Base-by-base conservation (phyloP, 2,888 invertebrate species). In the Kryphioiulus occultus region DNA sequence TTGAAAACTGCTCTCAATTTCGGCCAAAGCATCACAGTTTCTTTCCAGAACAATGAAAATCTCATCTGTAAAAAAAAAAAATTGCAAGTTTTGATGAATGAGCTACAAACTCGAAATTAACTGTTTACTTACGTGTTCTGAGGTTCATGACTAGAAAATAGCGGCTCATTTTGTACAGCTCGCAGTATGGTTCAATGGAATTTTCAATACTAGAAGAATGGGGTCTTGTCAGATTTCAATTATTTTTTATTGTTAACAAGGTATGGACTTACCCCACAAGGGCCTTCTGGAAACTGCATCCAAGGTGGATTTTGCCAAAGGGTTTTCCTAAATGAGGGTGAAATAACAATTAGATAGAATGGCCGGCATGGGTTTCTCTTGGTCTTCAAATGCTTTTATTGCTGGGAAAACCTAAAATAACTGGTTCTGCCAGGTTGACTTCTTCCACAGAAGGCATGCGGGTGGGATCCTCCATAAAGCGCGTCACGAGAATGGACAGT, bases 381-480 rank as follows among this genome's bases (percentile, higher is more conserved):
- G 35, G 2, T 35, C 3, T 2, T 35, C 3, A 7, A 35, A 35
- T 35, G 35, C 35, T 35, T 35, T 35, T 35, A 7, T 9, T 85
- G 32, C 7, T 19, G 1, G 2, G 92, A 92, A 68, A 26, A 85
- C 94, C 94, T 85, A 94, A 90, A 39, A 95, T 92, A 7, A 96
- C 94, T 30, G 95, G 95, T 92, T 98, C 98, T 89, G 92, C 92
- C 89, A 92, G 92, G 91, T 98, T 98, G 3, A 95, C 94, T 89
- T 93, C 92, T 89, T 93, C 92, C 0, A 96, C 95, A n/a, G 93
- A 92, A 0, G 94, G 92, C 89, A 96, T 93, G 0, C 93, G 91
- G 88, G 95, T 94, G 30, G 93, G 92, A 30, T 92, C 92, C 17
- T 47, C 30, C 88, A 96, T 92, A 91, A 95, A 97, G 86, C 94